Conservation (phyloP, 2,888 invertebrate species). For the Papilio gigon region DNA sequence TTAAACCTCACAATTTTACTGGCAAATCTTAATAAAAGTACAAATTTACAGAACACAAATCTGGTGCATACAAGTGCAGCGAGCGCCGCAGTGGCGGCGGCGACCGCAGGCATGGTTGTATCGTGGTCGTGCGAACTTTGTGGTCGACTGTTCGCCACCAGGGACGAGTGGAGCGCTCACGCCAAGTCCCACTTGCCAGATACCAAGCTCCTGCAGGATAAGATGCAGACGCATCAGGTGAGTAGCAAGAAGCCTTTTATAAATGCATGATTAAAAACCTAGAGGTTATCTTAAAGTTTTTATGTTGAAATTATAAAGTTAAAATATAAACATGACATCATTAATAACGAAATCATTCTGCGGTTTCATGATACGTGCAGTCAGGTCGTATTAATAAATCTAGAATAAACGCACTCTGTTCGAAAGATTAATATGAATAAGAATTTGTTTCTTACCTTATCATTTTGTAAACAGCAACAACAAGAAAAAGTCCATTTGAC, state of each 20-base stretch:
- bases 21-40: neutral
- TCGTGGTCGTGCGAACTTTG: conserved; percentile 90
- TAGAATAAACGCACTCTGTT: no score
- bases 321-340: no score
- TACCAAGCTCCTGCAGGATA: conserved; percentile 74
- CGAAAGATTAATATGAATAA: no score
- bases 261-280: no score
- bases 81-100: conserved; percentile 74
- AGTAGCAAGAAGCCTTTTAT: neutral
- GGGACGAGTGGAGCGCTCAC: conserved; percentile 90
- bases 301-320: no score
- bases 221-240: conserved; percentile 77
- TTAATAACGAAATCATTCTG: conserved; percentile 37
- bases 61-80: conserved; percentile 78
- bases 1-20: no score
- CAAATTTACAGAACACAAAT: conserved; percentile 68
- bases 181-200: conserved; percentile 87
- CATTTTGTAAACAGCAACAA: conserved; percentile 57
- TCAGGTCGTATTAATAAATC: no score
- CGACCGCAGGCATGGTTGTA: conserved; percentile 80
- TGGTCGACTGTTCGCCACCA: conserved; percentile 86
- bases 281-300: no score
- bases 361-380: neutral
- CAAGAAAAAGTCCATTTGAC: conserved; percentile 79
- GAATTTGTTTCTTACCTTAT: no score